Conservation (phyloP, 2,797 vertebrate species). For the Spinus pinus region DNA sequence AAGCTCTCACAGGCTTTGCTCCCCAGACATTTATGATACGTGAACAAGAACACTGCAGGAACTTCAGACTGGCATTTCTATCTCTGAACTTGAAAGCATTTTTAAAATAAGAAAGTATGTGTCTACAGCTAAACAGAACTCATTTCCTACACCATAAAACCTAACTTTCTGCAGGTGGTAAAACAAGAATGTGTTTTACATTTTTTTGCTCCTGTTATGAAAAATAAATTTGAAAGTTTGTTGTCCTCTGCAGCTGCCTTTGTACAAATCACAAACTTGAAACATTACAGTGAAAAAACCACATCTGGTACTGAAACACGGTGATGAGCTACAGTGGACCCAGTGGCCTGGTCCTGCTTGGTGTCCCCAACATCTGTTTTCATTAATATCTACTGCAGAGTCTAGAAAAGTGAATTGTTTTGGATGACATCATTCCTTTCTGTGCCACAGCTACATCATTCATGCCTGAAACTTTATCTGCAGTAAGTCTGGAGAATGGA, state of each 20-base stretch:
- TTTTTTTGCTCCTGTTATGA: fast-evolving
- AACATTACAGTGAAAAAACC: not conserved
- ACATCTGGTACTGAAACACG: not conserved
- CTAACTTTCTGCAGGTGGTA: not conserved
- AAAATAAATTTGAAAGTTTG: not conserved
- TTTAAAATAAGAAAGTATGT: not conserved
- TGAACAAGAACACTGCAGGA: not conserved
- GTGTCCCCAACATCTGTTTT: not conserved
- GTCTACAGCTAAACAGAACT: not conserved
- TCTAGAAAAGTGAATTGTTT: not conserved
- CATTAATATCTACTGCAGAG: not conserved
- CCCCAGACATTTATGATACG: not conserved
- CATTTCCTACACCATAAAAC: not conserved
- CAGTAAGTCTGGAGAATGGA: not conserved
- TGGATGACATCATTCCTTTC: not conserved
- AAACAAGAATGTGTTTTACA: not conserved
- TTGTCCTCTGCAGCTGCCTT: not conserved
- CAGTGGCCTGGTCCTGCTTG: not conserved
- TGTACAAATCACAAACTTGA: not conserved
- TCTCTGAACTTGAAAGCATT: not conserved
- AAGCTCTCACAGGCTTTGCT: not conserved
- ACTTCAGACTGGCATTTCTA: not conserved
- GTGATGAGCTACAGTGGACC: not conserved
- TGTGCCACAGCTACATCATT: not conserved
- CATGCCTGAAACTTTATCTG: not conserved